phyloP scores from a whole-genome alignment of 2,888 invertebrate genomes.

The Eupithecia abbreviata region DNA sequence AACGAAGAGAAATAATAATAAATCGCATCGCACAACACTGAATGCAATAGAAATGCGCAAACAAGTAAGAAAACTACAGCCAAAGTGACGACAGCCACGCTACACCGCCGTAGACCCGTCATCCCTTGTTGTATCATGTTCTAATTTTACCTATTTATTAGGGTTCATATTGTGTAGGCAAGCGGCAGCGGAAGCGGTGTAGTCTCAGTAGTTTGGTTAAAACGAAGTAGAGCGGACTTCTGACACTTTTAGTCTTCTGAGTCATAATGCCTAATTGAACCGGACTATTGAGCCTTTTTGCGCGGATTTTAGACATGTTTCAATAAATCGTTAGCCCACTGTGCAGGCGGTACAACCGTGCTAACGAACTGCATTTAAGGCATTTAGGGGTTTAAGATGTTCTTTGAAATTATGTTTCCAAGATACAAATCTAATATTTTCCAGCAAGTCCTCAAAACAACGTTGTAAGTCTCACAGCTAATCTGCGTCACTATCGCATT shows the following conservation, averaged over 20 bases:
- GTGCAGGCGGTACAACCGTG: not conserved
- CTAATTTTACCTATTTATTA: not conserved
- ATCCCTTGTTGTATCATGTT: too few species aligned
- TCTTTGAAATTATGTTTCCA: not conserved
- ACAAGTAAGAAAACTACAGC: too few species aligned
- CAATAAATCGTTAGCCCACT: not conserved
- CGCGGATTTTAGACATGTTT: not conserved
- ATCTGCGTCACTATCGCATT: slow-evolving; percentile 37
- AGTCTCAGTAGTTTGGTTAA: not conserved
- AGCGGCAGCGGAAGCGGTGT: not conserved
- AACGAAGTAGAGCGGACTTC: not conserved
- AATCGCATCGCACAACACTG: too few species aligned
- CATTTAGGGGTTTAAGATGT: not conserved
- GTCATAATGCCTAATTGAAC: not conserved
- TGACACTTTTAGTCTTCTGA: not conserved
- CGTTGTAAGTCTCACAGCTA: slow-evolving; percentile 13
- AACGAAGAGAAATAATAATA: too few species aligned
- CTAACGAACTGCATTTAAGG: not conserved
- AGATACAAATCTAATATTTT: not conserved
- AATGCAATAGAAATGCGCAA: too few species aligned
- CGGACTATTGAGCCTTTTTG: not conserved
- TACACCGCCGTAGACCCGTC: too few species aligned
- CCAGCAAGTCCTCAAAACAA: not conserved
- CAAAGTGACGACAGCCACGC: too few species aligned
- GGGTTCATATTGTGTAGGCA: not conserved